Evolutionary conservation across 2,113 vertebrate species (phyloP).

Genomic region (Pitta sordida): DNA sequence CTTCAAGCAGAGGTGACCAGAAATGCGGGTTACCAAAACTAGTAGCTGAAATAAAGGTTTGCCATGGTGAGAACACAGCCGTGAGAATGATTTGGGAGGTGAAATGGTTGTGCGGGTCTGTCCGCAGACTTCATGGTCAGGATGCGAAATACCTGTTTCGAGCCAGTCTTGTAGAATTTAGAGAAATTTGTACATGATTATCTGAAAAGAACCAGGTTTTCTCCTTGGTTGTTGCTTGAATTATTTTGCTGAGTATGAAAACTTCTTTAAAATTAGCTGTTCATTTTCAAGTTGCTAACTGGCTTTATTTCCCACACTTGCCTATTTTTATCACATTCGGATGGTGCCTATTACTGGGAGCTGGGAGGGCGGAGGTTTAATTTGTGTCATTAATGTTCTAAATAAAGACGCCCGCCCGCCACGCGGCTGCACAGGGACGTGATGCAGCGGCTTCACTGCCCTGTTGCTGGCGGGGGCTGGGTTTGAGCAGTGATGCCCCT

Average conservation of each 20-base stretch:
- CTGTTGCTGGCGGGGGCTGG: accelerated
- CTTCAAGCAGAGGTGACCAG: accelerated
- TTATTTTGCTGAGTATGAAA: not conserved
- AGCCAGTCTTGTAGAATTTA: not conserved
- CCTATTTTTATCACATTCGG: slow-evolving; percentile 6
- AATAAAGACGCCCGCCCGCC: accelerated
- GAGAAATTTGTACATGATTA: not conserved
- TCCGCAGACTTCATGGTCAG: not conserved
- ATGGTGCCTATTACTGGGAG: not conserved
- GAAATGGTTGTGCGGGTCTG: not conserved
- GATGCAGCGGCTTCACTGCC: not conserved
- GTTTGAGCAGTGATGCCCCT: not conserved
- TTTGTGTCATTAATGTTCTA: slow-evolving; percentile 30
- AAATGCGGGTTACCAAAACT: not conserved
- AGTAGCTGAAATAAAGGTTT: not conserved
- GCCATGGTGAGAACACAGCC: accelerated
- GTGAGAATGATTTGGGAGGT: not conserved
- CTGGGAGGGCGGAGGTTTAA: not conserved
- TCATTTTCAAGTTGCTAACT: not conserved
- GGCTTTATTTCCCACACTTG: not conserved
- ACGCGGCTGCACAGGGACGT: accelerated
- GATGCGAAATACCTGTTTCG: not conserved
- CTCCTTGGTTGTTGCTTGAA: not conserved
- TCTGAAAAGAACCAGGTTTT: not conserved
- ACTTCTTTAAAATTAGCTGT: not conserved